Evolutionary conservation across 2,888 invertebrate species (phyloP).

Genomic region (Drosophila colorata): DNA sequence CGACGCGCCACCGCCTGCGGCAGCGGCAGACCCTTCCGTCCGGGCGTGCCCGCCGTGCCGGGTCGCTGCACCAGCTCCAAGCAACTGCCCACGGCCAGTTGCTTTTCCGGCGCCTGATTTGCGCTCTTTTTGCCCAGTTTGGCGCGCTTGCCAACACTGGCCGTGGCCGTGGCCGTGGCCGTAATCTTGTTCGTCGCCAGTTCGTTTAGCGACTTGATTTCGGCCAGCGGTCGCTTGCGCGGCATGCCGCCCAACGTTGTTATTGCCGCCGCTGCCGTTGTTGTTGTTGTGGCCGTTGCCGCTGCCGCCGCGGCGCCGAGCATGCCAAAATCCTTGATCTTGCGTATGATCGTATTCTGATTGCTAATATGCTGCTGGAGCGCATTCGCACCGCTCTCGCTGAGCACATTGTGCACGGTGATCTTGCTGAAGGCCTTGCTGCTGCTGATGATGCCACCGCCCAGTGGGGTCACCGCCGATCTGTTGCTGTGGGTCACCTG

Average conservation of each 20-base stretch:
- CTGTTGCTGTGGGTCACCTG: background rate
- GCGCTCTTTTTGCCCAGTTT: constrained; percentile 45
- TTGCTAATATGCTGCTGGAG: constrained; percentile 74
- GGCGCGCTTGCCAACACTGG: constrained; percentile 61
- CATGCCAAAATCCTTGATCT: constrained; percentile 85
- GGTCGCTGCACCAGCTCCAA: constrained; percentile 29
- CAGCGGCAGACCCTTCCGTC: constrained; percentile 87
- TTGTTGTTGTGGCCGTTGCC: constrained; percentile 26
- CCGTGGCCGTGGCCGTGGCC: too few relatives aligned
- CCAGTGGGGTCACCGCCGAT: background rate
- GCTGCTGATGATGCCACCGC: constrained; percentile 36
- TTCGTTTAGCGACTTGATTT: constrained; percentile 50
- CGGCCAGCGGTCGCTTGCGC: constrained; percentile 70
- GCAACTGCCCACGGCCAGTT: background rate
- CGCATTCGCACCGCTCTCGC: constrained; percentile 77
- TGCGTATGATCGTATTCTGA: constrained; percentile 83
- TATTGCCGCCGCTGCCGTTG: background rate
- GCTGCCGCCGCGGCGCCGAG: constrained; percentile 67
- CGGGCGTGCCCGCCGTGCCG: constrained; percentile 71
- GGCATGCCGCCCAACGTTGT: constrained; percentile 1
- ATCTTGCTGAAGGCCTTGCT: constrained; percentile 83
- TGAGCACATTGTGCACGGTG: constrained; percentile 82
- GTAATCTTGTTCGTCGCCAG: constrained; percentile 9
- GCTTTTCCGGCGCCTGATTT: background rate
- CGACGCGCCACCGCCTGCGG: constrained; percentile 94